Evolutionary conservation across 2,113 vertebrate genomes (phyloP).

Genomic region (Hymenochirus boettgeri): DNA sequence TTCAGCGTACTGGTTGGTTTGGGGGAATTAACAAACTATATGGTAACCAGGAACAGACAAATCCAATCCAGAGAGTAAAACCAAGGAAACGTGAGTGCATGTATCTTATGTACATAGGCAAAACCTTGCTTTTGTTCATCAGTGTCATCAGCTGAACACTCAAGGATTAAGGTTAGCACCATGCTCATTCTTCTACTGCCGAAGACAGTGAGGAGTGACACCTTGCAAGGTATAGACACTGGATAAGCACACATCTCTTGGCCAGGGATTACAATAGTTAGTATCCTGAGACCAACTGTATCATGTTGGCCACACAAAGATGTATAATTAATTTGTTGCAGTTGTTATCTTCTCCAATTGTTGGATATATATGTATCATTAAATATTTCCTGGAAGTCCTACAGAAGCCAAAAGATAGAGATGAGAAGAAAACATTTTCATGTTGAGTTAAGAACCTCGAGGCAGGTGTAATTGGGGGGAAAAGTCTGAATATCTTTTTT

Average conservation of each 20-base stretch:
- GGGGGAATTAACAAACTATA: background rate
- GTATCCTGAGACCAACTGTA: conserved; percentile 2
- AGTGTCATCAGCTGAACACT: conserved; percentile 13
- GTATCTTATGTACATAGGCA: background rate
- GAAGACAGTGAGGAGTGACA: background rate
- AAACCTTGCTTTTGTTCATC: background rate
- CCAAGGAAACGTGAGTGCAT: background rate
- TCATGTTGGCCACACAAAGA: background rate
- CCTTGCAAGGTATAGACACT: conserved; percentile 2
- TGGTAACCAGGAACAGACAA: background rate
- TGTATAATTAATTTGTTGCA: conserved; percentile 2
- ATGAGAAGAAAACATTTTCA: background rate
- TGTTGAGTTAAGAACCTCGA: background rate
- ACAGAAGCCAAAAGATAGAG: background rate
- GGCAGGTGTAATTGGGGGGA: no score
- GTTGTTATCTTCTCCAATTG: conserved; percentile 6
- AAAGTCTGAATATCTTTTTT: no score
- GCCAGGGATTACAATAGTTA: conserved; percentile 12
- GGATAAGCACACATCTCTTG: conserved; percentile 8
- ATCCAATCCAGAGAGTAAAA: background rate
- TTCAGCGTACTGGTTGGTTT: background rate
- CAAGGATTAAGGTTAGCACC: conserved; percentile 4
- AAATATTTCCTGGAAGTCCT: background rate
- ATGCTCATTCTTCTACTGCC: conserved; percentile 6
- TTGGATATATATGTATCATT: background rate